Evolutionary conservation across 2,888 invertebrate species (phyloP), one percentile per base, ranked within the genome.

Genomic region (Enoplolaimus lenunculus): DNA sequence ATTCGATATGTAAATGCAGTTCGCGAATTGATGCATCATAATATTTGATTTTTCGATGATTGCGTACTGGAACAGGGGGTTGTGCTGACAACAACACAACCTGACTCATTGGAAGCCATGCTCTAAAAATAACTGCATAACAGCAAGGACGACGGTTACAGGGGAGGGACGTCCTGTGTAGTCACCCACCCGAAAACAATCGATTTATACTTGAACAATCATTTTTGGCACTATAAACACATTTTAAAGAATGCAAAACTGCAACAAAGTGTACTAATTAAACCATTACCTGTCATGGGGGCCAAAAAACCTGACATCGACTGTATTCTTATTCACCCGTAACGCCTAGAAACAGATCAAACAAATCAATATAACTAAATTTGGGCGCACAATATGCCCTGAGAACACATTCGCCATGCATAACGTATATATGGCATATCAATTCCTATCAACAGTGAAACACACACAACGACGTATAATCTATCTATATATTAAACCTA

Each of bases 301-400:
- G 0, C 94, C 94, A 82, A 95, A 95, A 83, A 95, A 95, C 1
- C 93, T 84, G 1, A 92, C 92, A 81, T 94, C 93, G 0, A 93
- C 90, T 76, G 78, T 77, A 69, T 79, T 77, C 16, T 76, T 75
- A 2, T 59, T 59, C 69, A 79, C 78, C 34, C 81, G 73, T 65
- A 82, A 74, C 28, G 78, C 81, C 80, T 80, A 71, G 16, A 71
- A 60, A 45, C 45, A 45, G 21, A 45, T 45, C 45, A 45, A 7
- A 21, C 21, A 13, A 45, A 13, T 21, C 45, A 45, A 45, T 45
- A 45, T 45, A 7, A 45, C 7, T 45, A 45, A 45, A 45, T n/a
- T n/a, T n/a, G n/a, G n/a, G n/a, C n/a, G n/a, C n/a, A n/a, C n/a
- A n/a, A n/a, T n/a, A n/a, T n/a, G n/a, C n/a, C n/a, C n/a, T n/a